These are phyloP conservation scores for Atherix ibis DNA, from an alignment of 2,888 invertebrate species.

Conservation along the genomic window DNA sequence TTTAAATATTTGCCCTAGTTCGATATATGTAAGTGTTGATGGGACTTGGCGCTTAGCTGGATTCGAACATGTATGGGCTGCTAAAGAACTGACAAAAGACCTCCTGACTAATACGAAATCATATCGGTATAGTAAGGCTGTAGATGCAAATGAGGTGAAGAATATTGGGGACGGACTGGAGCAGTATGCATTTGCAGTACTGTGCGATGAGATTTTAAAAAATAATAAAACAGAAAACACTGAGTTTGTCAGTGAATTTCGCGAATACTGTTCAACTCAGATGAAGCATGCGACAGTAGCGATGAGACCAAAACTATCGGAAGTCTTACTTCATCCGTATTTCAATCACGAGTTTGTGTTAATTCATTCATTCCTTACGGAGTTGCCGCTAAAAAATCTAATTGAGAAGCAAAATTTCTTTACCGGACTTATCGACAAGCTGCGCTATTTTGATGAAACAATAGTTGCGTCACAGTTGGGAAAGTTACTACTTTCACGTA, in stretches of 20 bases:
- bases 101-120: slow-evolving; percentile 51
- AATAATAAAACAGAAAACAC: slow-evolving; percentile 38
- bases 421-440: slow-evolving; percentile 46
- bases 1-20: slow-evolving; percentile 64
- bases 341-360: slow-evolving; percentile 74
- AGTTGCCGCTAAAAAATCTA: slow-evolving; percentile 63
- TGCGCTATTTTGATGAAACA: slow-evolving; percentile 59
- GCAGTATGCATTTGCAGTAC: slow-evolving; percentile 58
- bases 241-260: slow-evolving; percentile 51
- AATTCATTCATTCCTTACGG: slow-evolving; percentile 67
- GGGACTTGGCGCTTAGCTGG: slow-evolving; percentile 81
- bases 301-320: slow-evolving; percentile 49
- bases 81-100: slow-evolving; percentile 45
- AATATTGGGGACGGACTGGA: slow-evolving; percentile 42
- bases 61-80: slow-evolving; percentile 61
- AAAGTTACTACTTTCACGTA: slow-evolving; percentile 59
- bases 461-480: slow-evolving; percentile 70
- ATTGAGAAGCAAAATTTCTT: slow-evolving; percentile 68
- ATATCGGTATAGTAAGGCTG: slow-evolving; percentile 53
- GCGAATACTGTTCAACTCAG: slow-evolving; percentile 49
- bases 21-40: slow-evolving; percentile 68
- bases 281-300: slow-evolving; percentile 49
- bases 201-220: slow-evolving; percentile 56
- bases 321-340: slow-evolving; percentile 54
- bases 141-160: slow-evolving; percentile 50